Evolutionary conservation across 2,113 vertebrate species (phyloP).

Genomic region (Bubalus kerabau): DNA sequence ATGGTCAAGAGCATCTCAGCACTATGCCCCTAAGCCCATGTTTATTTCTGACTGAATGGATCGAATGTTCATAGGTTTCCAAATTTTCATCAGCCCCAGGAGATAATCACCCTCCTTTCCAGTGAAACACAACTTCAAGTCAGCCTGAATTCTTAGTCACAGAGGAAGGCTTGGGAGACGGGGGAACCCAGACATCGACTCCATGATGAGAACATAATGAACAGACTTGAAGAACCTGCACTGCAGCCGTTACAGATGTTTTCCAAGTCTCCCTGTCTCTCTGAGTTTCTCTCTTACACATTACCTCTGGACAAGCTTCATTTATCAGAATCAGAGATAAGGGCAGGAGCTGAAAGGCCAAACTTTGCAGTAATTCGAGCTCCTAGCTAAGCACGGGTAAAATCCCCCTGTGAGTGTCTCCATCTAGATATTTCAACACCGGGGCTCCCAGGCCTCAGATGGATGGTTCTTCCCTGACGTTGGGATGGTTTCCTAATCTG

Average conservation of each 20-base stretch:
- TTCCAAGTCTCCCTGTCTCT: not conserved
- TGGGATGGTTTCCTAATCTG: not conserved
- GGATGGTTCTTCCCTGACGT: not conserved
- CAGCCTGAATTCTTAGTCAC: slow-evolving; percentile 1
- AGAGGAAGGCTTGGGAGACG: not conserved
- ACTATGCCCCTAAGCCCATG: not conserved
- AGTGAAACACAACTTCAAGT: not conserved
- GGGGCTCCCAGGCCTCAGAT: rapidly evolving
- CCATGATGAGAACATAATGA: not conserved
- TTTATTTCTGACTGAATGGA: not conserved
- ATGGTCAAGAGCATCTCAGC: not conserved
- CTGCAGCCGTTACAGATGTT: too few relatives aligned
- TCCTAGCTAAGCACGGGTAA: rapidly evolving
- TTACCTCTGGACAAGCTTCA: not conserved
- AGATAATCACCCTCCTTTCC: not conserved
- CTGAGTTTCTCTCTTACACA: not conserved
- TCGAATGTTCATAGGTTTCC: not conserved
- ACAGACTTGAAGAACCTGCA: rapidly evolving
- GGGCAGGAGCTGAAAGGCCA: not conserved
- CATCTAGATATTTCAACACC: not conserved
- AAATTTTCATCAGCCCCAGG: not conserved
- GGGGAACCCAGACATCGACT: not conserved
- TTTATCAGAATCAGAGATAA: not conserved
- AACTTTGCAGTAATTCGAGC: not conserved
- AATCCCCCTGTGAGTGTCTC: not conserved